Conservation (phyloP, 2,888 invertebrate species). For the Reticulitermes lucifugus region DNA sequence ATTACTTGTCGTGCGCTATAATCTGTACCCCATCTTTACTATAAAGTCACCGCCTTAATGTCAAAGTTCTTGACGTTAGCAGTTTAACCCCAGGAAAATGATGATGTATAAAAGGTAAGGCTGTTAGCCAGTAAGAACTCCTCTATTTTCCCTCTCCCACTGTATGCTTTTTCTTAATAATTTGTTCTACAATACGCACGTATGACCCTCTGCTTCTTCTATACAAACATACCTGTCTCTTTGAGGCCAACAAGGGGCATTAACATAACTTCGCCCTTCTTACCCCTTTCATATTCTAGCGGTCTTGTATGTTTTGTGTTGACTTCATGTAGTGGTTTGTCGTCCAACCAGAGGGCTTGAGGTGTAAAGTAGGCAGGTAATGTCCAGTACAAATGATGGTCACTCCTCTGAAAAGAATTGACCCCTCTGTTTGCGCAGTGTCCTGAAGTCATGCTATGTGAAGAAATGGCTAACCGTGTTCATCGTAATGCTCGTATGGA, state of each 20-base stretch:
- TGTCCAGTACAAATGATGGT: not conserved
- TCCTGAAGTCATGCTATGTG: not conserved
- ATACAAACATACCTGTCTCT: constrained; percentile 30
- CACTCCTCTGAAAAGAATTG: not conserved
- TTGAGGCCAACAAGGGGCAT: not conserved
- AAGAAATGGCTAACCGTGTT: not conserved
- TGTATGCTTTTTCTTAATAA: not conserved
- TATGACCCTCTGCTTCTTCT: constrained; percentile 6
- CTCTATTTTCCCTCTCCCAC: not conserved
- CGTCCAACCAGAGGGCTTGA: not conserved
- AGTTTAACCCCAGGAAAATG: constrained; percentile 28
- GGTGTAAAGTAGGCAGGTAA: not conserved
- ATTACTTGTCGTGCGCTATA: not conserved
- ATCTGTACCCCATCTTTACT: not conserved
- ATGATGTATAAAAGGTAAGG: constrained; percentile 15
- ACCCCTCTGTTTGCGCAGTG: not conserved
- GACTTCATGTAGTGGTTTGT: not conserved
- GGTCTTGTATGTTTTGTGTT: constrained; percentile 20
- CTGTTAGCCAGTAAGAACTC: not conserved
- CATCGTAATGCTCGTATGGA: too few species aligned
- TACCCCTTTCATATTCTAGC: constrained; percentile 12
- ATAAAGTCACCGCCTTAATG: not conserved
- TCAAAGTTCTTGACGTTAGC: constrained; percentile 1
- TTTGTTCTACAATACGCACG: not conserved
- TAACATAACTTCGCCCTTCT: constrained; percentile 1